Evolutionary conservation across 2,797 vertebrate species (phyloP), one percentile per base, ranked within the genome.

Genomic region (Anguilla obscura): DNA sequence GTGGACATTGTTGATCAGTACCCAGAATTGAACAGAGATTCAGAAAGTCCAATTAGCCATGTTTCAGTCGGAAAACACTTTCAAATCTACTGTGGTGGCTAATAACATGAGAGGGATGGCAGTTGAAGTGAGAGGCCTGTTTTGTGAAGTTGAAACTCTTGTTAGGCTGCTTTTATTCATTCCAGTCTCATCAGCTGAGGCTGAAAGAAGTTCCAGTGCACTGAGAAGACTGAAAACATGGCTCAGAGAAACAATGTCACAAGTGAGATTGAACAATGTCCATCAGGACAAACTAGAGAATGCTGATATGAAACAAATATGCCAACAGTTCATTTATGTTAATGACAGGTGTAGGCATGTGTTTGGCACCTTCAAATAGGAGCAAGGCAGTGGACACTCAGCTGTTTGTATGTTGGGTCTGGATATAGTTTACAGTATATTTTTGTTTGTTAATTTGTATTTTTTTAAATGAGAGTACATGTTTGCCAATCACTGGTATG

Each of bases 1-100:
- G 71, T 89, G 36, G 54, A 74, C 21, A 66, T 85, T 85, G 71
- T 89, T 87, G 90, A 88, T 60, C 74, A 86, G 30, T 88, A 90
- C 6, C 82, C 84, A 86, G 63, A 90, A 30, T 52, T 87, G 4
- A 85, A 87, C 56, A 89, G 76, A 89, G 1, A 83, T 0, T 54
- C 56, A 66, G 40, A 88, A 88, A 50, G 50, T 89, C 52, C 80
- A 91, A 10, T 52, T 88, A n/a, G 21, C 84, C 84, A 85, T 85
- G 84, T 56, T n/a, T 52, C 10, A 0, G 0, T 83, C 79, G 1
- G 85, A 86, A 88, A 30, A 88, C 27, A 36, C 18, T 56, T 86
- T 86, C 91, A 87, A 30, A 87, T 87, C 79, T 63, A 45, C 82
- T 9, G 60, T 84, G 69, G 40, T 36, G 58, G 87, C 45, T 69